Evolutionary conservation across 1,140 invertebrate genomes (phyloP).

Genomic region (Drosophila nasuta): DNA sequence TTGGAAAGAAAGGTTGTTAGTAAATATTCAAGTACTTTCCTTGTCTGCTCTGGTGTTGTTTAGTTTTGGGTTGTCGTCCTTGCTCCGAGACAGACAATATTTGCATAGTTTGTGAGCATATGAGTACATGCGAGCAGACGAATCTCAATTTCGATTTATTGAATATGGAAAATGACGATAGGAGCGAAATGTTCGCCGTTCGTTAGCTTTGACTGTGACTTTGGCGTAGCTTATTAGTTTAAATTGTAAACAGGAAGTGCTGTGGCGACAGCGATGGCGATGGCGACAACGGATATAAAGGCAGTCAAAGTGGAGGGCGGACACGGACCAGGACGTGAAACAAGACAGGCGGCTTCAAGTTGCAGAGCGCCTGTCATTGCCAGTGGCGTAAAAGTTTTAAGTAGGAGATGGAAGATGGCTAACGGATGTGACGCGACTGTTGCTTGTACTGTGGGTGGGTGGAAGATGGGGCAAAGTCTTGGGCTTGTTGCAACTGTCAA

Average conservation of each 20-base stretch:
- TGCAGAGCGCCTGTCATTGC: slow-evolving; percentile 47
- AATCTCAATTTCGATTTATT: slow-evolving; percentile 66
- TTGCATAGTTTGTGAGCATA: slow-evolving; percentile 25
- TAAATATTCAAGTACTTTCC: slow-evolving; percentile 28
- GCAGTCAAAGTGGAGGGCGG: slow-evolving; percentile 3
- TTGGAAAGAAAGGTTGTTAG: slow-evolving; percentile 10
- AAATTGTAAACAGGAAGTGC: slow-evolving; percentile 80
- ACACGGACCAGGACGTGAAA: slow-evolving; percentile 1
- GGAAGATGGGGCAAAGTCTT: slow-evolving; percentile 20
- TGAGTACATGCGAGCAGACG: not conserved
- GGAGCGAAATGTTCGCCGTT: slow-evolving; percentile 32
- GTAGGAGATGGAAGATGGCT: not conserved
- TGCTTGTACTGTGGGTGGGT: not conserved
- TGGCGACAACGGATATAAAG: slow-evolving; percentile 18
- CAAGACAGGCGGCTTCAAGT: slow-evolving; percentile 35
- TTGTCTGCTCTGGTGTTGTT: not conserved
- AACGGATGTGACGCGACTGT: slow-evolving; percentile 29
- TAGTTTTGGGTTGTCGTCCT: no score
- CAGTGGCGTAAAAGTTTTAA: slow-evolving; percentile 39
- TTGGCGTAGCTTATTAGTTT: slow-evolving; percentile 76
- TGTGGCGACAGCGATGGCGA: slow-evolving; percentile 55
- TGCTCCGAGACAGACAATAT: slow-evolving; percentile 20
- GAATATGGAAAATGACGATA: slow-evolving; percentile 61
- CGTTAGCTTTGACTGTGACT: slow-evolving; percentile 34
- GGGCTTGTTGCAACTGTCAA: slow-evolving; percentile 75